Evolutionary conservation across 2,888 invertebrate genomes (phyloP), one percentile per base, ranked within the genome.

Genomic region (Pedicia rivosa): DNA sequence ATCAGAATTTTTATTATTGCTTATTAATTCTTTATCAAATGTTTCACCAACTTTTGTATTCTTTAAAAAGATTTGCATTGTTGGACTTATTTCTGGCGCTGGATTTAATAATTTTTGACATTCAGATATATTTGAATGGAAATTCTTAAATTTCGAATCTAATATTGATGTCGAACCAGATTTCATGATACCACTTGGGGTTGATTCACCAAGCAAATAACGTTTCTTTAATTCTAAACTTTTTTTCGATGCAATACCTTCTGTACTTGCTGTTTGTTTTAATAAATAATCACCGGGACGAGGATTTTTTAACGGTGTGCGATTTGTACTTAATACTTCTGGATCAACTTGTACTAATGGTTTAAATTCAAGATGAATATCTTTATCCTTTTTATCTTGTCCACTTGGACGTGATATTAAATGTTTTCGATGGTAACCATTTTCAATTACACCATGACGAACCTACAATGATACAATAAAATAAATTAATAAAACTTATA

Each of bases 101-200:
- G 84, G 83, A 55, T 84, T 79, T 27, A 88, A 57, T 45, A 87
- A 62, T 52, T 87, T 88, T 50, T 90, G 90, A 51, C 86, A 82
- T 53, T 88, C 87, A 1, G 84, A 80, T 42, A 90, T 90, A 47
- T 78, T 80, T 24, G 80, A 81, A 44, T 84, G 75, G 52, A 90
- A 78, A 42, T 78, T 81, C 60, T 82, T 78, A 40, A 90, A 72
- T 55, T 81, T 82, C 5, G 80, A 82, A 54, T 88, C 87, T 26
- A 88, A 67, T 42, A 81, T 79, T 1, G 86, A 80, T 5, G 84
- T 78, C 38, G 83, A 83, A 37, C 81, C 83, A 1, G 84, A 84
- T 52, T 83, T 82, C 46, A 80, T 71, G 16, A 86, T 80, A 24
- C 78, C 77, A 1, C 73, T 68, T 32, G 67, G 57, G 5, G 67